Conservation (phyloP, 2,797 vertebrate species). For the Crax fasciolata region DNA sequence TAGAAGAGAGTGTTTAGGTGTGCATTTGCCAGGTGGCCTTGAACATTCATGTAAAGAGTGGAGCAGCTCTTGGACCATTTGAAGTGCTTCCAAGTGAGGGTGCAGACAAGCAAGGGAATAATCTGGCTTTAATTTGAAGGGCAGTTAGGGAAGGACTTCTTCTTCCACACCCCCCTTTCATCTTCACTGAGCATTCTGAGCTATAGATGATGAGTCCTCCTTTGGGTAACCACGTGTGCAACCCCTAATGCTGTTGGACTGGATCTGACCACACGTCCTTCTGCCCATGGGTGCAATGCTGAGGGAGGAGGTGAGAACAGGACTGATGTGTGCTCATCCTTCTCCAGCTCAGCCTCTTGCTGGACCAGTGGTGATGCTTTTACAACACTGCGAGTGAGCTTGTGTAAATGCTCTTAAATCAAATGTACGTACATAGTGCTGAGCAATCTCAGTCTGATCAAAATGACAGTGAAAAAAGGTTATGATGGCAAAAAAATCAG, state of each 20-base stretch:
- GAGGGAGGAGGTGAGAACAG: not conserved
- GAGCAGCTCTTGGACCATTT: not conserved
- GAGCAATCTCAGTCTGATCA: not conserved
- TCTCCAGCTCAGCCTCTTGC: not conserved
- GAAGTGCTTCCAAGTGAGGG: not conserved
- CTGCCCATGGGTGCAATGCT: not conserved
- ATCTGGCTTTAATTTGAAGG: not conserved
- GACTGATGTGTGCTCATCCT: accelerated
- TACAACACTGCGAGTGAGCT: not conserved
- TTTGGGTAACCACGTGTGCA: accelerated
- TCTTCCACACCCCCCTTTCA: not conserved
- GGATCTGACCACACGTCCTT: not conserved
- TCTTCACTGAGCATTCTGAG: not conserved
- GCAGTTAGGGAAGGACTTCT: not conserved
- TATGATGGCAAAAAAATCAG: not conserved
- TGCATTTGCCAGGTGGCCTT: not conserved
- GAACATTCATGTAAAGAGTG: not conserved
- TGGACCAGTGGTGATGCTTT: not conserved
- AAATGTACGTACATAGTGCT: not conserved
- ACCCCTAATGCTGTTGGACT: not conserved
- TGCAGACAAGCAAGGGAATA: not conserved
- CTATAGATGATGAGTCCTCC: not conserved
- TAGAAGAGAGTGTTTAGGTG: not conserved
- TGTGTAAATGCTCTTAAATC: not conserved
- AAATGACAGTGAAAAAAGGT: not conserved